phyloP scores from a whole-genome alignment of 2,113 vertebrate species.

The Acanthochromis polyacanthus region DNA sequence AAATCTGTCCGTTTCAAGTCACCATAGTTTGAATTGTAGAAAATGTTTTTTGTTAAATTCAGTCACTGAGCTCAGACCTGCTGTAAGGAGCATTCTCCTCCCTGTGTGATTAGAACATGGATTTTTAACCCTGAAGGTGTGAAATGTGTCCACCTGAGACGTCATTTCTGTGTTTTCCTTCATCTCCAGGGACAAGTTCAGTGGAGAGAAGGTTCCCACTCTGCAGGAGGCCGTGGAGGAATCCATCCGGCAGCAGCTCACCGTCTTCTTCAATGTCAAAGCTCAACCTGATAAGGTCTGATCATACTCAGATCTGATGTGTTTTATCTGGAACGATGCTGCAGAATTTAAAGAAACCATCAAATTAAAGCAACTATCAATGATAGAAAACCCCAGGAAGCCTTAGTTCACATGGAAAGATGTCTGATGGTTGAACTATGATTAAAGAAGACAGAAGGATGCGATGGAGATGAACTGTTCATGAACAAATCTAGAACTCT shows the following conservation, averaged over 20 bases:
- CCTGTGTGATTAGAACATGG: fast-evolving
- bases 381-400: too few species aligned
- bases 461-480: too few species aligned
- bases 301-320: neutral
- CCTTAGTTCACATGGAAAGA: too few species aligned
- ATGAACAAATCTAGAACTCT: too few species aligned
- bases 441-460: too few species aligned
- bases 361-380: too few species aligned
- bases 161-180: neutral
- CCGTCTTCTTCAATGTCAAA: conserved; percentile 94
- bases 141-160: neutral
- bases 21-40: neutral
- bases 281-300: conserved; percentile 91
- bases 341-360: too few species aligned
- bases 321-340: neutral
- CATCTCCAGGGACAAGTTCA: conserved; percentile 86
- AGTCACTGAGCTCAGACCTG: neutral
- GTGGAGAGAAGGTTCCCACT: conserved; percentile 90
- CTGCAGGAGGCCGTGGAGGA: conserved; percentile 92
- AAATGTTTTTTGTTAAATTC: neutral
- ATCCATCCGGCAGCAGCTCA: conserved; percentile 87
- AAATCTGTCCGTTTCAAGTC: neutral
- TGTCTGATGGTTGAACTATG: too few species aligned
- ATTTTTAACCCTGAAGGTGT: neutral
- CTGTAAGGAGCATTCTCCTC: neutral